Conservation (phyloP, 2,113 vertebrate species). For the Nyctereutes procyonoides region DNA sequence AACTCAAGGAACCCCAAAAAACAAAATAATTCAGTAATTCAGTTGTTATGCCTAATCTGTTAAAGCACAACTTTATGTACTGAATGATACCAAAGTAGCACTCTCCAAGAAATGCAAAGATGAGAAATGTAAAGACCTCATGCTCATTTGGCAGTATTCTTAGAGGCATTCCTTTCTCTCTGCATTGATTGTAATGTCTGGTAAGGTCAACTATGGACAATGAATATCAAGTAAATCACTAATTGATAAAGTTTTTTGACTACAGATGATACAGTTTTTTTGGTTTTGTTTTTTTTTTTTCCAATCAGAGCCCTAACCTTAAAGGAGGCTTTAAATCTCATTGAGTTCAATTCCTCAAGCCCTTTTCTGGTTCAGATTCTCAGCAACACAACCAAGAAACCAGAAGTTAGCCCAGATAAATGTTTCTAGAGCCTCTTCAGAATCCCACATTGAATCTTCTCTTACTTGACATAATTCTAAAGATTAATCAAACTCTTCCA, state of each 20-base stretch:
- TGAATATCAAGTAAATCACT: not conserved
- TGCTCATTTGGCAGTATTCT: not conserved
- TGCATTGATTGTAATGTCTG: not conserved
- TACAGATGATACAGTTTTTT: not conserved
- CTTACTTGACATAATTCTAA: not conserved
- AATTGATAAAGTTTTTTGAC: not conserved
- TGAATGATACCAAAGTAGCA: not conserved
- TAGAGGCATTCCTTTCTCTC: not conserved
- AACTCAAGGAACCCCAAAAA: not conserved
- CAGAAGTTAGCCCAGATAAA: slow-evolving; percentile 17
- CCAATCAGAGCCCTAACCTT: not conserved
- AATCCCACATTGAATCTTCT: not conserved
- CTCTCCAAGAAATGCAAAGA: not conserved
- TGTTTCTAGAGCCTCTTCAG: not conserved
- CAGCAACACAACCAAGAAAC: not conserved
- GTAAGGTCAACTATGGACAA: not conserved
- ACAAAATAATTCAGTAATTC: not conserved
- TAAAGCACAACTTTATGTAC: not conserved
- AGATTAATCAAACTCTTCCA: not conserved
- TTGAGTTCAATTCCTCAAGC: not conserved
- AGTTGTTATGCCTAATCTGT: not conserved
- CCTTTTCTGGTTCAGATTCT: not conserved
- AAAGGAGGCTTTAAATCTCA: not conserved
- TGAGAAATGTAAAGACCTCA: not conserved
- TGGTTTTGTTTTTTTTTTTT: not conserved